Conservation (phyloP, 1,140 invertebrate genomes). For the Heliconius hermathena region DNA sequence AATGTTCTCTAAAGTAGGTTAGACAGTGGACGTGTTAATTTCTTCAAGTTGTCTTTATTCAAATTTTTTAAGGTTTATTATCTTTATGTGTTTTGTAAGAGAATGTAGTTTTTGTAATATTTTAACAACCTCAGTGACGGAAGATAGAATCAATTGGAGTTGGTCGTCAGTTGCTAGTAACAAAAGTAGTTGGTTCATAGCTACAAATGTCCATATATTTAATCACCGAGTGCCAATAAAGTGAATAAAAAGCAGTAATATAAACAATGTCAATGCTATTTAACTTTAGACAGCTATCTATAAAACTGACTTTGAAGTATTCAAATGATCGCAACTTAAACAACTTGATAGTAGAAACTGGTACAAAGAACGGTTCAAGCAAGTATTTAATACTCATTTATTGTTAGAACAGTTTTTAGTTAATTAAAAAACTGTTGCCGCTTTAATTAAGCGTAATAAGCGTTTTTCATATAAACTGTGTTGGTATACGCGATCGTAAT, state of each 20-base stretch:
- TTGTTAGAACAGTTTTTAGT: constrained; percentile 10
- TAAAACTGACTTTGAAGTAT: constrained; percentile 15
- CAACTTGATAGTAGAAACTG: constrained; percentile 16
- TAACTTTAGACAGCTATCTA: constrained; percentile 16
- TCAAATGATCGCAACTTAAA: constrained; percentile 29
- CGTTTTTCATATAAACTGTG: constrained; percentile 2
- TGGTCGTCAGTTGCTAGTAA: too few species aligned
- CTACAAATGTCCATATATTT: too few species aligned
- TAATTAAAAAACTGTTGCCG: constrained; percentile 5
- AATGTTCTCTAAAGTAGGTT: too few species aligned
- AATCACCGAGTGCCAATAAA: background rate
- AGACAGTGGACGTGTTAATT: too few species aligned
- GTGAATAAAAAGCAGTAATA: background rate
- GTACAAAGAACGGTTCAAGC: background rate
- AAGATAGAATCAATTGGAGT: too few species aligned
- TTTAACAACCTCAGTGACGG: too few species aligned
- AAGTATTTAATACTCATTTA: constrained; percentile 7
- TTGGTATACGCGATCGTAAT: constrained; percentile 14
- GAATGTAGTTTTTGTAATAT: too few species aligned
- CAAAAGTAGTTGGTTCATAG: too few species aligned
- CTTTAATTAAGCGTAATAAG: constrained; percentile 15
- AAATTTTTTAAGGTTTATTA: too few species aligned
- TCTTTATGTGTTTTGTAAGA: too few species aligned
- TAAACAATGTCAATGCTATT: constrained; percentile 23
- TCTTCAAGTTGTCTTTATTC: too few species aligned